Base-by-base conservation (phyloP, 2,113 vertebrate species). In the Vidua macroura region DNA sequence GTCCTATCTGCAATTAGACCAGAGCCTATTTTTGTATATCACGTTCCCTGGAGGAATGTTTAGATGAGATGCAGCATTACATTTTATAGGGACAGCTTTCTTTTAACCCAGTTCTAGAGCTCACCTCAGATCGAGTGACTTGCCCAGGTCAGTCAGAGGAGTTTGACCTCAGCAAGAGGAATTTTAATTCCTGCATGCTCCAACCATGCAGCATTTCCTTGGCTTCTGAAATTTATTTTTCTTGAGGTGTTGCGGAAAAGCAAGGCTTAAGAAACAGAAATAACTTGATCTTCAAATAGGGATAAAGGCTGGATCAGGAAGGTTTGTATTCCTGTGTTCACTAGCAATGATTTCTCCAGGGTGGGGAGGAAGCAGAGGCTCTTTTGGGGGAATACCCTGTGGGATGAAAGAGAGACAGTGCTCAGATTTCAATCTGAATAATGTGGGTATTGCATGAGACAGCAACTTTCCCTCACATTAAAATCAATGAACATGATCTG, bases 1-100 rank as follows among this genome's bases (percentile, higher is more conserved):
- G 77, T 41, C 92, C 86, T 68, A 78, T 67, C 86, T 96, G 95
- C 90, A 95, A 93, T 94, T 97, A 96, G 94, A 92, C 90, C 86
- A 37, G 79, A 86, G 73, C 86, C 94, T 96, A 92, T 94, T 95
- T 97, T 35, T 64, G 77, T 43, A 43, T 82, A 51, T 53, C 53
- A 64, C 66, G 18, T 92, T 92, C 90, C 92, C 90, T 90, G 3
- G 53, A 92, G 95, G 90, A 66, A 68, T 84, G 93, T 95, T 96
- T 94, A 94, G 95, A 75, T 75, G 92, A 96, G 94, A 86, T 86
- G 90, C 92, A 86, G 73, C 86, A 66, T 96, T 90, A 81, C 56
- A 9, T 72, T 96, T 93, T 68, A 77, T 41, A 73, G 92, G 69
- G 76, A 70, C 86, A 55, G 87, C 73, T 86, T 79, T 52, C 83